Percentiles rank a stretch among this genome's conserved stretches.
These are phyloP conservation scores for Phrynocephalus forsythii DNA, from an alignment of 2,797 vertebrate genomes.

Conservation along the genomic window DNA sequence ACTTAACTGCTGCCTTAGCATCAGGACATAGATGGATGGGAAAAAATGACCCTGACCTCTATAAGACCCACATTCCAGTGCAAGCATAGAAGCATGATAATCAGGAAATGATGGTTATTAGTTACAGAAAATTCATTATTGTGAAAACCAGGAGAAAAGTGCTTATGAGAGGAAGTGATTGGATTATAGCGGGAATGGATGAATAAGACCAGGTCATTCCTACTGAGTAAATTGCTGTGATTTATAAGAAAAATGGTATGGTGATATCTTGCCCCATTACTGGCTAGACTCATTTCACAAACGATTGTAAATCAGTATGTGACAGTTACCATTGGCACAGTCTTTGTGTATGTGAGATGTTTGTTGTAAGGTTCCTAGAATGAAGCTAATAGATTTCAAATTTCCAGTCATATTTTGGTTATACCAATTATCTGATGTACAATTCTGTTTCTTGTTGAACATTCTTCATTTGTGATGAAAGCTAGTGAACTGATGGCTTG, in stretches of 20 bases:
- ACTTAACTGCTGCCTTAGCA: slow-evolving; percentile 77
- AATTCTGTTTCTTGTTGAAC: slow-evolving; percentile 42
- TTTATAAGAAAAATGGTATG: slow-evolving; percentile 91
- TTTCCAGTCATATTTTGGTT: slow-evolving; percentile 27
- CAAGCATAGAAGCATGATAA: slow-evolving; percentile 98
- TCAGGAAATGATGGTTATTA: slow-evolving; percentile 99
- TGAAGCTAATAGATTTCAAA: slow-evolving; percentile 35
- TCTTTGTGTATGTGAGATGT: slow-evolving; percentile 70
- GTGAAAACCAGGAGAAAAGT: slow-evolving; percentile 86
- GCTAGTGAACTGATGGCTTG: neutral
- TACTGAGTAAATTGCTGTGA: slow-evolving; percentile 94
- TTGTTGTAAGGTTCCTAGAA: slow-evolving; percentile 35
- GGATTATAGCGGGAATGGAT: slow-evolving; percentile 89
- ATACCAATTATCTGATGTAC: slow-evolving; percentile 24
- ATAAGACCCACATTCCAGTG: slow-evolving; percentile 91
- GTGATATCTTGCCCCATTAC: slow-evolving; percentile 84
- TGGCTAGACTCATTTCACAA: slow-evolving; percentile 90
- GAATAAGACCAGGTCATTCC: slow-evolving; percentile 82
- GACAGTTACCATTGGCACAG: slow-evolving; percentile 82
- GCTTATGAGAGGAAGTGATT: slow-evolving; percentile 95
- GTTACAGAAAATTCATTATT: slow-evolving; percentile 99
- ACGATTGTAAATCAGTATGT: slow-evolving; percentile 89
- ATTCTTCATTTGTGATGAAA: slow-evolving; percentile 32
- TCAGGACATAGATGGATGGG: slow-evolving; percentile 84
- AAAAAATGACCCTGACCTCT: slow-evolving; percentile 85